Base-by-base conservation (phyloP, 2,797 vertebrate species). In the Eidolon dupreanum region DNA sequence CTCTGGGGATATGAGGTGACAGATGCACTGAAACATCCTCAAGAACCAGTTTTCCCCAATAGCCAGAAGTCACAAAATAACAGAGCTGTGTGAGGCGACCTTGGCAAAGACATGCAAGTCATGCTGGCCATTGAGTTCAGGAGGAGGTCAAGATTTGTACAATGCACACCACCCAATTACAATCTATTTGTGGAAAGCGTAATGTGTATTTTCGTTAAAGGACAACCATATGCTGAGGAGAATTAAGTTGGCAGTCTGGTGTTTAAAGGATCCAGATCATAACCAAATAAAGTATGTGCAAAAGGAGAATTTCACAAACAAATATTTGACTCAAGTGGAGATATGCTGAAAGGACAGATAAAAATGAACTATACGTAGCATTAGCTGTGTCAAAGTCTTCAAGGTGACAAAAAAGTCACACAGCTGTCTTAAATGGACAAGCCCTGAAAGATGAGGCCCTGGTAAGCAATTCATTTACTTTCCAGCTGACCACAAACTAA, bases 141-240 rank as follows among this genome's bases (percentile, higher is more conserved):
- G 94, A 90, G 0, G 0, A 97, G 98, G 97, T 97, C 95, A 95
- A 92, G 93, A 91, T 95, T 38, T 41, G n/a, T 71, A 70, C 68
- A 6, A 6, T 28, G 46, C 93, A 4, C 78, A 81, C 82, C 49
- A 84, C 22, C 31, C 79, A 43, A 90, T 95, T 71, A 38, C 61
- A 87, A 83, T 93, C 97, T 98, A 98, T 95, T 97, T 77, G 1
- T 36, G 2, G 96, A 92, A 96, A 96, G 63, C 65, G 41, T 83
- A 84, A 6, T 95, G 73, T 71, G 0, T 28, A 70, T 93, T 96
- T 97, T 95, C 51, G 59, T 92, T 87, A 63, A 96, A 65, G 41
- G 92, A 75, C 28, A 87, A 63, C 26, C 51, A 43, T 41, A 19
- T 0, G 0, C 65, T 82, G 75, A 65, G 65, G 90, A 92, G 94